Base-by-base conservation (phyloP, 1,140 invertebrate genomes). In the Teleogryllus occipitalis region DNA sequence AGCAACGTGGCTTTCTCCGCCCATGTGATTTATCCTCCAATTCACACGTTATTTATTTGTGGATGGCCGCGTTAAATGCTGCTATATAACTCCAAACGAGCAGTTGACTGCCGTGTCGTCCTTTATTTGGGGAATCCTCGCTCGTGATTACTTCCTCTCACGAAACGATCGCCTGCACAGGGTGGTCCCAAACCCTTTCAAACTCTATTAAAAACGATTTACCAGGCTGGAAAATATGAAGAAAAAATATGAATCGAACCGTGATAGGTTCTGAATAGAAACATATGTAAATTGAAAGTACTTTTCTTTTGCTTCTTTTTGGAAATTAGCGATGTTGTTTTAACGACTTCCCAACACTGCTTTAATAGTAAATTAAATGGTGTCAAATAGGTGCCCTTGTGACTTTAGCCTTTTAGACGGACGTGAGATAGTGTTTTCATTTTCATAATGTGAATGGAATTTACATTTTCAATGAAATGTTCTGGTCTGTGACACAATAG, bases 41-140 rank as follows among this genome's bases (percentile, higher is more conserved):
- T 65, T 65, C 54, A 65, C 54, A 65, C 54, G 54, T 65, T 65
- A 65, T 65, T 65, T 65, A 65, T 65, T 65, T 65, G 10, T 65
- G 10, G 54, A 65, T 65, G 18, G 54, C 18, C 54, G 54, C 54
- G 54, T 65, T 65, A 65, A 65, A 65, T 65, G 54, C 54, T 7
- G 54, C 54, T 65, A 65, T 65, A 65, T 65, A 65, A 65, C 54
- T 65, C 18, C 10, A 65, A 65, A 65, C 54, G 54, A 65, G 54
- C 54, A 65, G 54, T 65, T 65, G 54, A 65, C 54, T 65, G 54
- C 54, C 18, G 54, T 65, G 54, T 65, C 54, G 2, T 18, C 54
- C 54, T 65, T 65, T 65, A 65, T 65, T 65, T 65, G 54, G 54
- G 7, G 54, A 65, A 65, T 65, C 54, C 18, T 65, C 54, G 54